Evolutionary conservation across 2,888 invertebrate genomes (phyloP), one percentile per base, ranked within the genome.

Genomic region (Hirtodrosophila alboralis): DNA sequence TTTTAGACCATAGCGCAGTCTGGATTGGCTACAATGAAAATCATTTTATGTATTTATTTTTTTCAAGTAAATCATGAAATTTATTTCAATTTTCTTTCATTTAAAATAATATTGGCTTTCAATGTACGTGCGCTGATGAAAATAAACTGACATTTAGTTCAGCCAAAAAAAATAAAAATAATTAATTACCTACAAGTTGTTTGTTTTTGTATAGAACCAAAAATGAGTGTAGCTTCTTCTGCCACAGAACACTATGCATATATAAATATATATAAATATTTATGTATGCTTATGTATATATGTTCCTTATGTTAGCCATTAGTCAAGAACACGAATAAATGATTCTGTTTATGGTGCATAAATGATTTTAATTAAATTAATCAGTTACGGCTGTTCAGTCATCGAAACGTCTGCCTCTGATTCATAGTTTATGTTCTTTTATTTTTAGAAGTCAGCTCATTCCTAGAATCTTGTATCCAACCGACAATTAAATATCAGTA

Each of bases 291-390:
- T n/a, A n/a, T n/a, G n/a, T n/a, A 36, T 8, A 58, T 41, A 28
- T 27, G 28, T 9, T 47, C 40, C 40, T 27, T 28, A 41, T 48
- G 59, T 51, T 60, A 56, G 51, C 45, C 68, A 64, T 76, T 77
- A 73, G 71, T 63, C 45, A 47, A 34, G 51, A 68, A 75, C 66
- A 70, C 65, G 44, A 71, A 68, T 73, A 77, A 84, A 78, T 86
- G 85, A 71, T 27, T 71, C 69, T 85, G 75, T 75, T 75, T 75
- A 85, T 71, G 84, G 66, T 78, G 80, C 80, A 85, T 73, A 85
- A 86, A 73, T 53, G 34, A 69, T 57, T 85, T 81, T 84, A 81
- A 86, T 81, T 84, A 67, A 68, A 65, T 84, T 84, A 80, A 86
- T 80, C 80, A 80, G 77, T 80, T 76, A 68, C 79, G 84, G 81